Conservation (phyloP, 2,113 vertebrate genomes). For the Datnioides undecimradiatus region DNA sequence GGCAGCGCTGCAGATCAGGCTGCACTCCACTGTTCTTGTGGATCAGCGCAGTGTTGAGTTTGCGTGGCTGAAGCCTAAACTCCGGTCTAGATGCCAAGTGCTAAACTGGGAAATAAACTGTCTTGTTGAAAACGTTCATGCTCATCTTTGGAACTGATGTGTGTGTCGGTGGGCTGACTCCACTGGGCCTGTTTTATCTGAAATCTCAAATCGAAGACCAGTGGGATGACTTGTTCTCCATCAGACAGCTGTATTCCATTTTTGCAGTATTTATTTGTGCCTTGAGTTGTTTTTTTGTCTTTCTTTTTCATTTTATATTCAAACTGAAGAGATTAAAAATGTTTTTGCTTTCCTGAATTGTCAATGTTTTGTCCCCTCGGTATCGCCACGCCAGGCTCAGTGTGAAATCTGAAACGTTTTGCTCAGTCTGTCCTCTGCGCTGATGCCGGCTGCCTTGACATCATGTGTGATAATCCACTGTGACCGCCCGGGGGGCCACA, state of each 20-base stretch:
- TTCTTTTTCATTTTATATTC: slow-evolving; percentile 50
- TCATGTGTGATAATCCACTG: neutral
- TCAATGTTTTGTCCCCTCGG: slow-evolving; percentile 37
- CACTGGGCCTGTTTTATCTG: neutral
- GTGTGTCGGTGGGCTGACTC: neutral
- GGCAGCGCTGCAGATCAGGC: slow-evolving; percentile 8
- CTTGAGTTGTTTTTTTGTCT: slow-evolving; percentile 70
- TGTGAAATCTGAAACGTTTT: neutral
- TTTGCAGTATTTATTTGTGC: slow-evolving; percentile 84
- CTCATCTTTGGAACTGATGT: neutral
- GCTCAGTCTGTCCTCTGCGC: neutral
- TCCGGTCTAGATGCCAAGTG: neutral
- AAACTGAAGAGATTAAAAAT: slow-evolving; percentile 62
- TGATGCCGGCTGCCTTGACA: neutral
- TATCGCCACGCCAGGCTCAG: neutral
- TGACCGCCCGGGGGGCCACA: neutral
- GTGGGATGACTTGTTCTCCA: slow-evolving; percentile 55
- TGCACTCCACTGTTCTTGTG: neutral
- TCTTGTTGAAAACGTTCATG: neutral
- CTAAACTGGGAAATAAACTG: neutral
- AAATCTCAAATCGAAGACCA: slow-evolving; percentile 8
- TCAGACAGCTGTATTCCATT: slow-evolving; percentile 64
- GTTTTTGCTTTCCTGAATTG: slow-evolving; percentile 51
- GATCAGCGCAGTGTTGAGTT: neutral
- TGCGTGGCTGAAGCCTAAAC: neutral